Base-by-base conservation (phyloP, 2,888 invertebrate genomes). In the Papilio gigon region DNA sequence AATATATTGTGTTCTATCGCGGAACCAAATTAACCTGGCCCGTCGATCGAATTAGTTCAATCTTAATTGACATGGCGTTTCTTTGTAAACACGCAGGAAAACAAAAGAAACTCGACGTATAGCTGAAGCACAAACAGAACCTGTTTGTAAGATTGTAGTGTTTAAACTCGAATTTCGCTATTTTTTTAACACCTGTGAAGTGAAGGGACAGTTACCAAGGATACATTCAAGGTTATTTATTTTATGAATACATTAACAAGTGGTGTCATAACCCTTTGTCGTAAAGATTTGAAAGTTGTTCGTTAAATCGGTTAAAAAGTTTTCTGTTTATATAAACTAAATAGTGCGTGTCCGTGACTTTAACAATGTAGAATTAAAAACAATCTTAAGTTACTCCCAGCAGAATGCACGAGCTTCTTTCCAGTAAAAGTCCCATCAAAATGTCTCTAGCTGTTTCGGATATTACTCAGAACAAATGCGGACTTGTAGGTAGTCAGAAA, bases 201-300 rank as follows among this genome's bases (percentile, higher is more conserved):
- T 47, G 71, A 72, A 71, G 71, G 72, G 72, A 40, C 47, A 47
- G 22, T 20, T 33, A 33, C 14, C 27, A 64, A 70, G 69, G 71
- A 68, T 25, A 22, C 5, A 12, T 4, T 17, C 72, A 71, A 71
- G 72, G 72, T 70, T 25, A 58, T 65, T 50, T 35, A 22, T 70
- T 68, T 71, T 69, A 70, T 72, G 65, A 65, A 69, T 59, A 67
- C 56, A 70, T 67, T 63, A 63, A 69, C 66, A 65, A 35, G n/a
- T 56, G 30, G 40, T 61, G 65, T 67, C 11, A 65, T 65, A 64
- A 67, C 56, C 66, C 60, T 67, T 47, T 42, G 47, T 50, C 8
- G 33, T 30, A 12, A 9, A 37, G 9, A 44, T 58, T 67, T 59
- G 70, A 72, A 70, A 72, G 65, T 65, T 65, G 68, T 40, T 30